Conservation (phyloP, 2,888 invertebrate species). For the Stenodema calcarata region DNA sequence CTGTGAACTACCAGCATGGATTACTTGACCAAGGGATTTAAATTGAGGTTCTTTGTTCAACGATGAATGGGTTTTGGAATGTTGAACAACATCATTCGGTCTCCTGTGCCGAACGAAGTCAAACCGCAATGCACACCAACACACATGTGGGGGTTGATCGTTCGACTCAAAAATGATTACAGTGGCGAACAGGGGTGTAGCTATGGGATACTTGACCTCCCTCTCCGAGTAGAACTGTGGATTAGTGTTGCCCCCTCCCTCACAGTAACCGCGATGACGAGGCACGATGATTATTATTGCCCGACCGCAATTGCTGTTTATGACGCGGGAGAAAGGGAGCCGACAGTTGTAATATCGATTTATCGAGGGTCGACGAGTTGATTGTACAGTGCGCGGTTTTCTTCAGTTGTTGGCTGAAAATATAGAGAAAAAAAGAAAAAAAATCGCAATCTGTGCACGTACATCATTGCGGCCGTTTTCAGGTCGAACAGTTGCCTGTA, state of each 20-base stretch:
- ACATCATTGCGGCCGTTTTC: not conserved
- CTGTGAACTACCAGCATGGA: no score
- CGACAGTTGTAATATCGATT: slow-evolving; percentile 22
- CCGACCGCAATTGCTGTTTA: slow-evolving; percentile 36
- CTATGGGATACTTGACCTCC: not conserved
- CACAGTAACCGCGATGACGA: slow-evolving; percentile 10
- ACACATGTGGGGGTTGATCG: not conserved
- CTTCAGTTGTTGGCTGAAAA: not conserved
- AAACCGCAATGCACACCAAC: not conserved
- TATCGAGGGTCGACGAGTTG: not conserved
- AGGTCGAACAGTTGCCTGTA: not conserved
- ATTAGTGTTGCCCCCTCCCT: not conserved
- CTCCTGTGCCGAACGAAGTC: not conserved
- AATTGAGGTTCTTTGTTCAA: not conserved
- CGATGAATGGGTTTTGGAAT: not conserved
- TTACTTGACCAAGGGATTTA: not conserved
- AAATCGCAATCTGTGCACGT: not conserved
- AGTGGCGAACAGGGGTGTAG: not conserved
- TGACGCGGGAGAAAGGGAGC: slow-evolving; percentile 7
- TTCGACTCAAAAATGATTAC: not conserved
- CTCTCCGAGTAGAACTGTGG: not conserved
- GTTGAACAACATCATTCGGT: not conserved
- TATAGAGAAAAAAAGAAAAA: no score
- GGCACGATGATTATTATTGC: slow-evolving; percentile 39
- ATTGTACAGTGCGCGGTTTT: not conserved